Percentiles rank a stretch among this genome's conserved stretches.
Conservation (phyloP, 2,888 invertebrate genomes). For the Thera britannica region DNA sequence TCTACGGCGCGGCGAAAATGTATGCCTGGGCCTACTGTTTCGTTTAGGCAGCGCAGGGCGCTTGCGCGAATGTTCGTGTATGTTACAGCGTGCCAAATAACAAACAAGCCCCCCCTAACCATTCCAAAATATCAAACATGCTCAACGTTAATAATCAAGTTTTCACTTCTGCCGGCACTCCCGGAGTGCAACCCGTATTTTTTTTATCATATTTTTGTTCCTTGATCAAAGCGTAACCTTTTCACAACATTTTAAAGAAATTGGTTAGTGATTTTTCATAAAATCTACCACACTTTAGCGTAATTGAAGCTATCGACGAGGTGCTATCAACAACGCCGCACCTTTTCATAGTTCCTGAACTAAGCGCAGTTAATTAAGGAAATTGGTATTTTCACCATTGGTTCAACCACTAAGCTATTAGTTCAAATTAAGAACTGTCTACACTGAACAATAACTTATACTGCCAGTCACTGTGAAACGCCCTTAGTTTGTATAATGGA, state of each 20-base stretch:
- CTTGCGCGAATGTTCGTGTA: no score
- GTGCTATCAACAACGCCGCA: conserved; percentile 72
- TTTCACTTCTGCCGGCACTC: no score
- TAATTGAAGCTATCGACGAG: conserved; percentile 71
- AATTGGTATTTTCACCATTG: conserved; percentile 82
- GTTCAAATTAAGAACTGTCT: conserved; percentile 82
- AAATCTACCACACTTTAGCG: conserved; percentile 58
- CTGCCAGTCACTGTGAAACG: conserved; percentile 56
- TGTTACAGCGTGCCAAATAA: no score
- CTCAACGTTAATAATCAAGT: no score
- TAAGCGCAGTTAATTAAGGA: conserved; percentile 81
- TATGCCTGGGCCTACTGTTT: no score
- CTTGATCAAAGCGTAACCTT: neutral
- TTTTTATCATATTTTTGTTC: no score
- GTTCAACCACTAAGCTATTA: conserved; percentile 81
- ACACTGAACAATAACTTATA: conserved; percentile 55
- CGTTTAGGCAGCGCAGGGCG: no score
- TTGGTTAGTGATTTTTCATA: conserved; percentile 29
- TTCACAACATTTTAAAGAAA: conserved; percentile 3
- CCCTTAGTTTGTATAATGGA: conserved; percentile 42
- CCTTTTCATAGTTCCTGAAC: conserved; percentile 75
- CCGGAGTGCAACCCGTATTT: no score
- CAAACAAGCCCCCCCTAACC: no score
- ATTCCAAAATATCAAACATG: no score
- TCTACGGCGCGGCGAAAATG: no score